Conservation (phyloP, 1,140 invertebrate species). For the Agrypnia vestita region DNA sequence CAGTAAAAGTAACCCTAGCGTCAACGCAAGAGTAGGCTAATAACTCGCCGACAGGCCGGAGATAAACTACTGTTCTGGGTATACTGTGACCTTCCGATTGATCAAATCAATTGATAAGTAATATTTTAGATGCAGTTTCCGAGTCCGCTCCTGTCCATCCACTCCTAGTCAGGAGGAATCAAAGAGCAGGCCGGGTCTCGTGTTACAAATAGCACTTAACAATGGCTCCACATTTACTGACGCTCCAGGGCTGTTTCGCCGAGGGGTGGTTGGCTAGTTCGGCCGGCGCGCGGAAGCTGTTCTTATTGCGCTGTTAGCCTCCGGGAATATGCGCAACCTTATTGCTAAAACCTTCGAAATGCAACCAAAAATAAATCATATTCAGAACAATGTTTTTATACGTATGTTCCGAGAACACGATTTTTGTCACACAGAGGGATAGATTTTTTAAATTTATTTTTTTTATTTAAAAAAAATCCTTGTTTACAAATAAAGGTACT, state of each 20-base stretch:
- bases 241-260: not conserved
- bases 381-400: not conserved
- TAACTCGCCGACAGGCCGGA: no score
- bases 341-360: not conserved
- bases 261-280: not conserved
- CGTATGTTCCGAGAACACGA: no score
- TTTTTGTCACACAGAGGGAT: no score
- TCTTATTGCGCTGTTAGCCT: not conserved
- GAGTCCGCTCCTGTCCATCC: conserved; percentile 41
- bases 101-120: not conserved
- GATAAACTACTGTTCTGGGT: no score
- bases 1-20: no score
- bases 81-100: no score
- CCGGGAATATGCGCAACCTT: not conserved
- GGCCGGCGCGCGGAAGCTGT: not conserved
- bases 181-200: conserved; percentile 46
- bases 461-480: no score
- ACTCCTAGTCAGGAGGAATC: conserved; percentile 32
- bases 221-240: conserved; percentile 42
- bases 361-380: not conserved
- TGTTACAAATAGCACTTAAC: conserved; percentile 59
- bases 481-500: no score
- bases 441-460: no score
- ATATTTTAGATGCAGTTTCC: not conserved
- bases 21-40: no score